Base-by-base conservation (phyloP, 2,888 invertebrate genomes). In the Dynastes hyllus region DNA sequence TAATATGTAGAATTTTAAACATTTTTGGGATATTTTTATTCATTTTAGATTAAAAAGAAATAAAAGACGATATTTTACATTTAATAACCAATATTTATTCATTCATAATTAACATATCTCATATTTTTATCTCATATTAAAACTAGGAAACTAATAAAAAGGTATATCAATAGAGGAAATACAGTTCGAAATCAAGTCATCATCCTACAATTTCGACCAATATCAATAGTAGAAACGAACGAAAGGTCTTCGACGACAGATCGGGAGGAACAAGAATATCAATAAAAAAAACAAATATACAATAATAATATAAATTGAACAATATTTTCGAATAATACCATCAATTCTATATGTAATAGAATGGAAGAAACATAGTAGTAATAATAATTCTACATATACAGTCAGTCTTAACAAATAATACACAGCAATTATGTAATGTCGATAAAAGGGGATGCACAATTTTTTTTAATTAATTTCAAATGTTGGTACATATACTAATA, bases 341-440 rank as follows among this genome's bases (percentile, higher is more conserved):
- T 45, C 45, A 45, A 45, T 45, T 55, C 8, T 22, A 55, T 40
- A 63, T 66, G 37, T 66, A 45, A 45, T 45, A 45, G 37, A 66
- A 40, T 66, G n/a, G 37, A 32, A 32, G 37, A 32, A 32, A 65
- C 37, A 69, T 27, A 45, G 45, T 69, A 69, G 22, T 73, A 61
- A 73, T 16, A 73, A 40, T 58, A 70, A 51, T n/a, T 27, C 27
- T 61, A 58, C 22, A 79, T 67, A 80, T 83, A 85, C 84, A 85
- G 85, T 87, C 87, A 87, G 87, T 87, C 87, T 87, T 87, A 85
- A 87, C 86, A 87, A 87, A 87, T 86, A 86, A 86, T 87, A 86
- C 86, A 86, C 85, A 83, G 82, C 85, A 83, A 83, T 82, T 45
- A 45, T 45, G 40, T 9, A 40, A 40, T 40, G 45, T 45, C 1